These are phyloP conservation scores for Patella ulyssiponensis DNA, from an alignment of 2,888 invertebrate species.

Conservation along the genomic window DNA sequence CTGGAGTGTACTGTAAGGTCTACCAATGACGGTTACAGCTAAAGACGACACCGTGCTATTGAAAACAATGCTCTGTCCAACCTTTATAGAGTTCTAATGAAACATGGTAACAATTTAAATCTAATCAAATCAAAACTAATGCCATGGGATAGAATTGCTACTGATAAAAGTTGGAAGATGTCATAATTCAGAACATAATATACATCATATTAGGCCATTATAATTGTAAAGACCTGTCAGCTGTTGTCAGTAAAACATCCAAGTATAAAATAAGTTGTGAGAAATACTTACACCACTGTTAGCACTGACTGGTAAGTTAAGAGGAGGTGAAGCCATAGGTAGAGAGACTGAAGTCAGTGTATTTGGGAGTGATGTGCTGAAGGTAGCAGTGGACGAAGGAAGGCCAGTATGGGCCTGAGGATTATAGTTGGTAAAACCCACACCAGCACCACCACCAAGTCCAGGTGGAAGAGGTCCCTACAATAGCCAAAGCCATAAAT, in stretches of 20 bases:
- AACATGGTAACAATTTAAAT: no score
- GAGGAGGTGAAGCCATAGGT: slow-evolving; percentile 49
- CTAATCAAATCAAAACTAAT: no score
- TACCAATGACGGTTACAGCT: no score
- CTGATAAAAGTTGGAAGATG: no score
- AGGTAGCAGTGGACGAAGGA: slow-evolving; percentile 46
- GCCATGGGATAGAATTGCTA: no score
- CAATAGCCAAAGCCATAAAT: slow-evolving; percentile 20
- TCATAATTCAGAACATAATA: no score
- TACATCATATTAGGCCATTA: background rate
- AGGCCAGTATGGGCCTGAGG: slow-evolving; percentile 39
- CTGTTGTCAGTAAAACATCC: background rate
- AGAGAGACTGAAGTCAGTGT: slow-evolving; percentile 31
- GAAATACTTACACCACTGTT: slow-evolving; percentile 50
- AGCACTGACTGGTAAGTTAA: slow-evolving; percentile 43
- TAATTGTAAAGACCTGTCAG: background rate
- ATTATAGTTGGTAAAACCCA: slow-evolving; percentile 45
- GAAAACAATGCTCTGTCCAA: no score
- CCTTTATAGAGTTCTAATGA: no score
- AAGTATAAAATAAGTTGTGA: background rate
- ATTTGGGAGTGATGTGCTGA: slow-evolving; percentile 30
- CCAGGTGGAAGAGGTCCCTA: slow-evolving; percentile 34
- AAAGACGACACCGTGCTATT: no score
- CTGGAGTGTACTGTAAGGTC: no score
- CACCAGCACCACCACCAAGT: slow-evolving; percentile 46